Evolutionary conservation across 2,113 vertebrate genomes (phyloP).

Genomic region (Pseudopipra pipra): DNA sequence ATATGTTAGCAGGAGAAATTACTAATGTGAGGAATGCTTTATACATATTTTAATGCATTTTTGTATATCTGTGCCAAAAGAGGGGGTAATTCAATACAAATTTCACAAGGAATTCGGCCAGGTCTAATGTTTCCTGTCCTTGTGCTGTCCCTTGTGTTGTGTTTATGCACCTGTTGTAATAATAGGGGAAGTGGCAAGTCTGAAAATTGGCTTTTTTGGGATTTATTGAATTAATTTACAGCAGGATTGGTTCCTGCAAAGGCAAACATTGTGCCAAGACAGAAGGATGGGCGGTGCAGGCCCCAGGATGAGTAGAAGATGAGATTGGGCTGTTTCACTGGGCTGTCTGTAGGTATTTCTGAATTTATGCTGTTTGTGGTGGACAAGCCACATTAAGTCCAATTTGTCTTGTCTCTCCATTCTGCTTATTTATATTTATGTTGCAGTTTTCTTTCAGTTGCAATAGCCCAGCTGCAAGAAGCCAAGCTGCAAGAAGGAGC

Average conservation of each 20-base stretch:
- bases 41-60: background rate
- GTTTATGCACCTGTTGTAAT: background rate
- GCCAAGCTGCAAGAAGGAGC: background rate
- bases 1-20: background rate
- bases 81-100: background rate
- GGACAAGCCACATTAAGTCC: background rate
- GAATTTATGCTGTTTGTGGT: background rate
- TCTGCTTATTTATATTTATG: background rate
- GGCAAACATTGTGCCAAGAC: background rate
- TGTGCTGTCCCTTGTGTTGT: background rate
- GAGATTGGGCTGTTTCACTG: background rate
- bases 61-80: background rate
- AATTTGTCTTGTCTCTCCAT: background rate
- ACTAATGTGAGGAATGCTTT: background rate
- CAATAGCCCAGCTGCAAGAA: background rate
- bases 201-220: background rate
- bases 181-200: background rate
- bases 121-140: background rate
- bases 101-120: background rate
- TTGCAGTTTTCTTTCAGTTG: background rate
- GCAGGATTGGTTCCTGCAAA: background rate
- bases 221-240: background rate
- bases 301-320: background rate
- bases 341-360: background rate
- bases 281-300: background rate